Evolutionary conservation across 2,113 vertebrate genomes (phyloP), one percentile per base, ranked within the genome.

Genomic region (Ictalurus punctatus): DNA sequence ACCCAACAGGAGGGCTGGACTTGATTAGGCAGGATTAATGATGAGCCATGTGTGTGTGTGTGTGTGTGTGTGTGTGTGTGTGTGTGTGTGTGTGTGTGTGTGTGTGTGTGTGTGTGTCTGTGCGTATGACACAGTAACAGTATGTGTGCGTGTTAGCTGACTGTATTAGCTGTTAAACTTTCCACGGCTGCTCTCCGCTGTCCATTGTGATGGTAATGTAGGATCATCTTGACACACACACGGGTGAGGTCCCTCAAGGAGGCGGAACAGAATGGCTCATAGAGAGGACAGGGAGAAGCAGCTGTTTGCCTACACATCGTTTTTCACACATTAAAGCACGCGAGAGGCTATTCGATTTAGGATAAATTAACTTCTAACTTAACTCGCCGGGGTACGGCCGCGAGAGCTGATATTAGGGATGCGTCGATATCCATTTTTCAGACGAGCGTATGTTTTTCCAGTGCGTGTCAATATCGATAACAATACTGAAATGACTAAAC

Each of bases 21-120:
- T 95, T 96, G 95, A 95, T 95, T 95, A 95, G 94, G 94, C 93
- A 93, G 94, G 94, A 95, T 95, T 95, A 95, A 95, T 94, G 93
- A 93, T 91, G 94, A 90, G 93, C 91, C 79, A 59, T 85, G 92
- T 86, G 86, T 91, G 85, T 85, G 87, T 86, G 85, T 86, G 80
- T 88, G 90, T 87, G 91, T 93, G 90, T 83, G 84, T 74, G 83
- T 88, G 91, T 73, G 86, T 90, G 92, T 92, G 87, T 89, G 81
- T 90, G 92, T 92, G 87, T 89, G 81, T 85, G 92, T 86, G 86
- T 91, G 85, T 85, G 87, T 86, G 85, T 86, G 80, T 88, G 90
- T 87, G 91, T 93, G 90, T 83, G 84, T 74, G 83, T 88, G 91
- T 73, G 86, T 90, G 92, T 92, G 87, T 89, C n/a, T n/a, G n/a